Conservation (phyloP, 2,797 vertebrate species). For the Micrastur ruficollis region DNA sequence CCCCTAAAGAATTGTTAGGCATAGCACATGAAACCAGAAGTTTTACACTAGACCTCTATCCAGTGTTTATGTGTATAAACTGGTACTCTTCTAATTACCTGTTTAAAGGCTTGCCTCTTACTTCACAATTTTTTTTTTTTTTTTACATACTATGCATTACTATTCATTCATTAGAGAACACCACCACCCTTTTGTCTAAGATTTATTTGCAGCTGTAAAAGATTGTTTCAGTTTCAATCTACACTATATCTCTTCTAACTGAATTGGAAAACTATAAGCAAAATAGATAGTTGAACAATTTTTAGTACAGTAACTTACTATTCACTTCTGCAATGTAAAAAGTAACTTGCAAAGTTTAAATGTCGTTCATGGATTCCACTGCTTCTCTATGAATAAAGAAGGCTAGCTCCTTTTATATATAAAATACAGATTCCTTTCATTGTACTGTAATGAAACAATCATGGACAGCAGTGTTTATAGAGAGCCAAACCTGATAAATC, state of each 20-base stretch:
- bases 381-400: background rate
- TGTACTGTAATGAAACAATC: background rate
- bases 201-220: background rate
- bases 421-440: background rate
- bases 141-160: background rate
- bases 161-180: background rate
- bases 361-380: background rate
- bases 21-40: background rate
- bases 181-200: background rate
- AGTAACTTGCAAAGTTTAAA: background rate
- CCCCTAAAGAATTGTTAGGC: background rate
- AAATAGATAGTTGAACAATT: background rate
- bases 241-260: background rate
- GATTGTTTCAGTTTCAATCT: background rate
- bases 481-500: background rate
- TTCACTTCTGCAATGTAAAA: background rate
- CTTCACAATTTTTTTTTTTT: background rate
- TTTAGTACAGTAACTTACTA: no score
- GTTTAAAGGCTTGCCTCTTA: background rate
- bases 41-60: background rate
- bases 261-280: background rate
- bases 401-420: background rate
- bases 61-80: background rate
- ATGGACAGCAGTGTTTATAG: background rate
- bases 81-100: background rate